phyloP scores from a whole-genome alignment of 2,797 vertebrate species.

The Sciurus vulgaris region DNA sequence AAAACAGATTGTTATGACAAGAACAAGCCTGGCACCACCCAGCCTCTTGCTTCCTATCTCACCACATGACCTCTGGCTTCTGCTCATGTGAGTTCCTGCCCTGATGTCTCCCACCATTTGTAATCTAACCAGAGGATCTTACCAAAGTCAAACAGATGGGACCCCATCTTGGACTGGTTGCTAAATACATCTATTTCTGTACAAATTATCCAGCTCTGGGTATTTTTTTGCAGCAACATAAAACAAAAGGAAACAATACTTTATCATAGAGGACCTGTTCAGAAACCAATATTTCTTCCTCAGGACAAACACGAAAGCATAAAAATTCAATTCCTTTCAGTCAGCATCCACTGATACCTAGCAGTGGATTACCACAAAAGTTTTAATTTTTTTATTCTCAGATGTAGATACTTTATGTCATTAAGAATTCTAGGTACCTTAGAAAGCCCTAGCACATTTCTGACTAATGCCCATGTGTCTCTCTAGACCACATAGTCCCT shows the following conservation, averaged over 20 bases:
- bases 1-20: background rate
- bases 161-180: background rate
- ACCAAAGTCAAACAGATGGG: background rate
- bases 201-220: background rate
- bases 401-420: background rate
- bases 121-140: background rate
- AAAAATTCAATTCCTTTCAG: conserved; percentile 6
- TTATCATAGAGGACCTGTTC: background rate
- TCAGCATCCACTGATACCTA: background rate
- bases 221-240: background rate
- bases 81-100: background rate
- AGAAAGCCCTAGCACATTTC: background rate
- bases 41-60: background rate
- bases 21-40: background rate
- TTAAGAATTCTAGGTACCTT: conserved; percentile 16
- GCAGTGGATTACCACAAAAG: background rate
- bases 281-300: conserved; percentile 18
- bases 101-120: background rate
- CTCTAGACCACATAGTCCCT: background rate
- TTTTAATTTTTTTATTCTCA: conserved; percentile 23
- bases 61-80: background rate
- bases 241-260: background rate
- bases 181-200: background rate
- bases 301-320: background rate
- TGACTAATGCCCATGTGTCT: background rate